phyloP scores from a whole-genome alignment of 2,113 vertebrate species.

The Haliaeetus leucogaster region DNA sequence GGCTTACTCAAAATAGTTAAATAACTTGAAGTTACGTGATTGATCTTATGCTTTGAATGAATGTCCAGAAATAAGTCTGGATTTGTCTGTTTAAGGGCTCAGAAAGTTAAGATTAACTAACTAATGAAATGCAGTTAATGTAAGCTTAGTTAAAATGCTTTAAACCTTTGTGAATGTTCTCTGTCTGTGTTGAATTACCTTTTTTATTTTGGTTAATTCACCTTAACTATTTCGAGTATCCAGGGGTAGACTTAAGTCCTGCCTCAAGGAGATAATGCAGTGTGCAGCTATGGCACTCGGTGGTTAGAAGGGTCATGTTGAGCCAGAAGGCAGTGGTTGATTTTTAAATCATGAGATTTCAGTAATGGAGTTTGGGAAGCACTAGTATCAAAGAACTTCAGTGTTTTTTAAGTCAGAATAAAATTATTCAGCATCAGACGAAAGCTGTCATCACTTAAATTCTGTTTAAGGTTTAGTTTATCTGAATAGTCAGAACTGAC shows the following conservation, averaged over 20 bases:
- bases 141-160: background rate
- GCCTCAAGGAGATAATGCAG: background rate
- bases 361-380: background rate
- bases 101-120: background rate
- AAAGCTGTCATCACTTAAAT: background rate
- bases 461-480: background rate
- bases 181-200: background rate
- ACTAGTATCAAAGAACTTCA: background rate
- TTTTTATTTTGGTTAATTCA: background rate
- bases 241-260: background rate
- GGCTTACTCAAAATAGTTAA: background rate
- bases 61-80: background rate
- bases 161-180: background rate
- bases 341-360: background rate
- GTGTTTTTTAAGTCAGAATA: background rate
- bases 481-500: background rate
- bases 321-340: background rate
- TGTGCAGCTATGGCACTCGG: accelerated
- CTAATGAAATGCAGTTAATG: background rate
- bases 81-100: background rate
- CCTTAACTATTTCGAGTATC: background rate
- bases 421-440: background rate
- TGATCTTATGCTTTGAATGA: background rate
- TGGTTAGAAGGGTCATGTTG: background rate
- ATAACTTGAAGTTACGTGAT: background rate